Percentiles rank a stretch among this genome's conserved stretches.
Conservation (phyloP, 2,797 vertebrate genomes). For the Smutsia temminckii region DNA sequence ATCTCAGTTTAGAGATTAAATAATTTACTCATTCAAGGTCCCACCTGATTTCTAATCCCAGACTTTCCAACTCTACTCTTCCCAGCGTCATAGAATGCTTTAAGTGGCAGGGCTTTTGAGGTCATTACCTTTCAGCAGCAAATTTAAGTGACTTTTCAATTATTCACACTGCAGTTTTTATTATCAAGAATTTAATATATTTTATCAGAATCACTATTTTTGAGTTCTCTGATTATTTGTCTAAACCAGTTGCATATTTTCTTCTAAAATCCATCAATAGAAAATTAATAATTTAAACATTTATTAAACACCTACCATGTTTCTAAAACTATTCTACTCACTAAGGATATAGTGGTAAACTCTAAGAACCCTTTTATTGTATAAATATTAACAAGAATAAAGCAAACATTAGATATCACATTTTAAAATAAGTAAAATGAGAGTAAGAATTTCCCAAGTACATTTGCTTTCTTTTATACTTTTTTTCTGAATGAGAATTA, state of each 20-base stretch:
- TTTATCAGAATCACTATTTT: slow-evolving; percentile 30
- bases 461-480: not conserved
- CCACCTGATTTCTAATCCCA: not conserved
- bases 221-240: slow-evolving; percentile 1
- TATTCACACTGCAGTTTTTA: not conserved
- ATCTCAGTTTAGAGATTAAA: not conserved
- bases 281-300: slow-evolving; percentile 10
- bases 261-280: slow-evolving; percentile 28
- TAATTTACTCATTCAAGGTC: slow-evolving; percentile 29
- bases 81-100: not conserved
- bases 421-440: slow-evolving; percentile 31
- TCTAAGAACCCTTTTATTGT: not conserved
- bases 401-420: not conserved
- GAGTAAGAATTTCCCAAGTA: not conserved
- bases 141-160: not conserved
- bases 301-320: slow-evolving; percentile 6
- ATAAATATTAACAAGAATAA: slow-evolving; percentile 22
- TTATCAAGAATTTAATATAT: slow-evolving; percentile 16
- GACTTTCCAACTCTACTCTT: not conserved
- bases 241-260: slow-evolving; percentile 4
- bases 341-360: not conserved
- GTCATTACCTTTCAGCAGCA: not conserved
- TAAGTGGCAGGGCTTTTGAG: not conserved
- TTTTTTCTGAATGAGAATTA: slow-evolving; percentile 20
- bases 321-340: not conserved